Conservation (phyloP, 2,113 vertebrate genomes). For the Oenanthe melanoleuca region DNA sequence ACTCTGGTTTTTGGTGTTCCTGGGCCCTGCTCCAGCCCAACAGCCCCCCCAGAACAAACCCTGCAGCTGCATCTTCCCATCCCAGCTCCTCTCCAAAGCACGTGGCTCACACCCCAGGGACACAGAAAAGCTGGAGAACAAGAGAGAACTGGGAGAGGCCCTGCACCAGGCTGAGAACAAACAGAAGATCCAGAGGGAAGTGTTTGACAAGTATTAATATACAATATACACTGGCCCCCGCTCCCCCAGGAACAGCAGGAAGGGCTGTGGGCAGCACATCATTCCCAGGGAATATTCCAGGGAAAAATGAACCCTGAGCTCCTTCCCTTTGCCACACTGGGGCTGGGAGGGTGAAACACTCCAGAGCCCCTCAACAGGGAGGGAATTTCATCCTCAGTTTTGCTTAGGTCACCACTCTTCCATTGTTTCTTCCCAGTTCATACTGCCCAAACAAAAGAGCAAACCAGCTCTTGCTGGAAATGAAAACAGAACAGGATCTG, state of each 20-base stretch:
- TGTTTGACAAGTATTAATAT: rapidly evolving
- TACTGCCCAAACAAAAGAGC: background rate
- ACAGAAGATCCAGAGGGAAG: background rate
- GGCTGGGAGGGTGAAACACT: background rate
- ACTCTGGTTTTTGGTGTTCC: background rate
- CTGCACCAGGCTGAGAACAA: background rate
- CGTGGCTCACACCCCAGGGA: rapidly evolving
- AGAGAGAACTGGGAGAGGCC: too few species aligned
- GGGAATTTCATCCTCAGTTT: background rate
- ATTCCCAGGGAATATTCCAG: background rate
- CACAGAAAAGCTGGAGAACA: background rate
- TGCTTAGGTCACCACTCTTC: background rate
- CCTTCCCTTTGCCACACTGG: background rate
- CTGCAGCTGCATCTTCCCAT: background rate
- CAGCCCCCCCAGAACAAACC: rapidly evolving
- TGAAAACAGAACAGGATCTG: background rate
- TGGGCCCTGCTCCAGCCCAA: background rate
- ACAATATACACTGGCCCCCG: rapidly evolving
- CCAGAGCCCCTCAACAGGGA: background rate
- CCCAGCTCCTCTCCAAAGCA: background rate
- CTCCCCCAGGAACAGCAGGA: background rate
- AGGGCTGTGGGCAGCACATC: background rate
- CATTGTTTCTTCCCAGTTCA: rapidly evolving
- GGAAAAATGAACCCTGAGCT: background rate
- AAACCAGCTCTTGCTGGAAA: background rate